Conservation (phyloP, 2,113 vertebrate genomes). For the Psammodynastes pulverulentus region DNA sequence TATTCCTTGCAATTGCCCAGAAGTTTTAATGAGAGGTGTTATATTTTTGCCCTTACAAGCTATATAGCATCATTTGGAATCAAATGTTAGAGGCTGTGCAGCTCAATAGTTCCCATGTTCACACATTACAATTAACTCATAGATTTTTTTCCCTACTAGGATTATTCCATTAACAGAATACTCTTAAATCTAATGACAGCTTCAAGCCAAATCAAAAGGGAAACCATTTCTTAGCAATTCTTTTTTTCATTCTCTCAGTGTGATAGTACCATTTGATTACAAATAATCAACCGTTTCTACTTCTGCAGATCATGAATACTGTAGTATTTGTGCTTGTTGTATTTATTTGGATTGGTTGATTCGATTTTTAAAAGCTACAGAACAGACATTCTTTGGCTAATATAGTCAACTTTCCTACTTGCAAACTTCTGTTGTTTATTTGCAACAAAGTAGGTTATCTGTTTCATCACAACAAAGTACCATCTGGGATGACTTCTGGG, state of each 20-base stretch:
- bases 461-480: constrained; percentile 9
- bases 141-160: background rate
- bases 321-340: background rate
- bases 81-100: background rate
- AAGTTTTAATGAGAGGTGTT: background rate
- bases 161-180: background rate
- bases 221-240: background rate
- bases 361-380: background rate
- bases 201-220: background rate
- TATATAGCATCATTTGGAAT: background rate
- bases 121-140: background rate
- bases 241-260: background rate
- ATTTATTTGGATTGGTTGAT: background rate
- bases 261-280: background rate
- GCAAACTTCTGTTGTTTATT: constrained; percentile 11
- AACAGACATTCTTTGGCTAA: background rate
- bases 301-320: background rate
- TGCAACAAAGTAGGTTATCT: constrained; percentile 3
- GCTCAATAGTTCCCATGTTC: background rate
- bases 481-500: constrained; percentile 5
- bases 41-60: background rate
- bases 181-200: background rate
- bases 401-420: background rate
- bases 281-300: background rate
- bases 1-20: background rate